Base-by-base conservation (phyloP, 2,888 invertebrate species). In the Folsomia candida region DNA sequence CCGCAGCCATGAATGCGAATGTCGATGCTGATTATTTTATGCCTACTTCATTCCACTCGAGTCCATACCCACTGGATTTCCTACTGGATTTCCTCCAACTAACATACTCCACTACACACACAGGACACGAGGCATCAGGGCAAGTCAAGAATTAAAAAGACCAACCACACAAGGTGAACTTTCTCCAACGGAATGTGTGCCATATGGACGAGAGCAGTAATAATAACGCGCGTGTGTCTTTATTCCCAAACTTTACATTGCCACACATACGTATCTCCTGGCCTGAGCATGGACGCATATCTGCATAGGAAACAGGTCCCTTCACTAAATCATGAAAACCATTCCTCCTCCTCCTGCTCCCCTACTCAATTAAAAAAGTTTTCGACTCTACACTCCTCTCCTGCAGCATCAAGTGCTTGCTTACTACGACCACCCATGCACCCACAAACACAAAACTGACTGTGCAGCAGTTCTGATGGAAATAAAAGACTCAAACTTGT, bases 1-100 rank as follows among this genome's bases (percentile, higher is more conserved):
- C 37, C 37, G 37, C 37, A 37, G 37, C 37, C 6, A 37, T 37
- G 37, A 37, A 37, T 37, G 37, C 37, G 6, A 54, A 18, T 54
- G 54, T 22, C 54, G 22, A 54, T 54, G 54, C 22, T 54, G 54
- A 54, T 54, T 54, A 54, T 18, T 54, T 54, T 54, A 54, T 54
- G 22, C 22, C 54, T 22, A 54, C 54, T 54, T 54, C 22, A 18
- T 14, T 20, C 22, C 20, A 20, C 54, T 54, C n/a, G n/a, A n/a
- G n/a, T n/a, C n/a, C n/a, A n/a, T n/a, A n/a, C n/a, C n/a, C n/a
- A n/a, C 54, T 37, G 37, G 37, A 37, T 37, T 37, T 37, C 37
- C 37, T 57, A 4, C 57, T 57, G 57, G 57, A 4, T 57, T 57
- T 57, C 57, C n/a, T 22, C n/a, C 20, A 57, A 14, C 18, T 11